Evolutionary conservation across 2,797 vertebrate genomes (phyloP), one percentile per base, ranked within the genome.

Genomic region (Austrolebias charrua): DNA sequence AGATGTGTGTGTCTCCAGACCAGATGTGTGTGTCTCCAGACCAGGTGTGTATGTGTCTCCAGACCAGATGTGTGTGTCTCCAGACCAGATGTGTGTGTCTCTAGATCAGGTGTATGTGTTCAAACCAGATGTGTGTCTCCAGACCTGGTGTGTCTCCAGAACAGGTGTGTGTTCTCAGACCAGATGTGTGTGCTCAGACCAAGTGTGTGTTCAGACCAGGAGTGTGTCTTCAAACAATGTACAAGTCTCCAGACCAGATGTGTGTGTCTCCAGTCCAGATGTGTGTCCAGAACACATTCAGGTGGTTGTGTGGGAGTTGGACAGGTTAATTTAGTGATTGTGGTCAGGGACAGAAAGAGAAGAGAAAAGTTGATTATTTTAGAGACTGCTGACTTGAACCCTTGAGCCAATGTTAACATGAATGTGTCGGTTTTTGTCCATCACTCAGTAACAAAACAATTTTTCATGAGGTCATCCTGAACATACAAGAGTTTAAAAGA

Each of bases 271-370:
- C 24, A 56, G 70, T 76, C 82, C 80, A n/a, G n/a, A n/a, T n/a
- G n/a, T n/a, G n/a, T n/a, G 75, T 8, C 56, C 69, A 72, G 73
- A 76, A 58, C 57, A 49, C 52, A 4, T 47, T 55, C 57, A 58
- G 63, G 75, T 75, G 69, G 66, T 67, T 60, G 58, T 11, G 76
- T 79, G 71, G 77, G 78, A 74, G 76, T 61, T 13, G 9, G 51
- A 61, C 45, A 75, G 71, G 80, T 82, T 78, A 71, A 84, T 88
- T 83, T 83, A 81, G 83, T 77, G 77, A 86, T 81, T 67, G 78
- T 73, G 70, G 69, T 75, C 63, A 66, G 60, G 10, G 54, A 68
- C 33, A 73, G 46, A 68, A 63, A 49, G 58, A 47, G 56, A 56
- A 9, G 47, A 51, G 49, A 73, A 40, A 79, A 65, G 71, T 69